Evolutionary conservation across 2,888 invertebrate genomes (phyloP).

Genomic region (Heliconius ismenius): DNA sequence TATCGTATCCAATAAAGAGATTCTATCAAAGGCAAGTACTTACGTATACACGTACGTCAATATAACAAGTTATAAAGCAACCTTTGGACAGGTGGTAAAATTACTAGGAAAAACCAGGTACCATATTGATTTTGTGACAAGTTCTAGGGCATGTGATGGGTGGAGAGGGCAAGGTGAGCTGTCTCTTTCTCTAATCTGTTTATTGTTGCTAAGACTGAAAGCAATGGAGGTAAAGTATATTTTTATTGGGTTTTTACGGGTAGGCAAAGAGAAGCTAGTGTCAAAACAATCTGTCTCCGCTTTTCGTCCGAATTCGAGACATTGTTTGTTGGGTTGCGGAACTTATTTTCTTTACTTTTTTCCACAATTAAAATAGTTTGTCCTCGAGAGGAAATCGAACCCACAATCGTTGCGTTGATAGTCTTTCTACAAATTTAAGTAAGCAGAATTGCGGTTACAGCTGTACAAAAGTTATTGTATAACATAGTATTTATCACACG

Average conservation of each 20-base stretch:
- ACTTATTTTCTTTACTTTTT: no score
- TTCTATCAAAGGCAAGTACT: not conserved
- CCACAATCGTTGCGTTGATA: no score
- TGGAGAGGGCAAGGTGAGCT: constrained; percentile 4
- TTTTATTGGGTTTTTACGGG: not conserved
- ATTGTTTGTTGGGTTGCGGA: no score
- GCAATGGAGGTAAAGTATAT: not conserved
- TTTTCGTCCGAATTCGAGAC: no score
- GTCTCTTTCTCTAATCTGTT: not conserved
- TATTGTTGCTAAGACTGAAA: not conserved
- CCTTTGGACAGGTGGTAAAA: constrained; percentile 13
- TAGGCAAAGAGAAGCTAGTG: no score
- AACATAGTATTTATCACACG: not conserved
- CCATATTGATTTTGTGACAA: constrained; percentile 26
- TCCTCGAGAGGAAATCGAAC: no score
- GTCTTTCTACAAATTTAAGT: not conserved
- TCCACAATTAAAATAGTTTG: no score
- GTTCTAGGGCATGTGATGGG: constrained; percentile 20
- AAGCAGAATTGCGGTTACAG: not conserved
- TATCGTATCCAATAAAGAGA: constrained; percentile 11
- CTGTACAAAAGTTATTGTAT: not conserved
- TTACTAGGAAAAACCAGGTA: constrained; percentile 32
- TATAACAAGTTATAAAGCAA: not conserved
- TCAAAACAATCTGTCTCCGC: no score
- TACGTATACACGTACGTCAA: constrained; percentile 6